Evolutionary conservation across 2,888 invertebrate species (phyloP).

Genomic region (Balanococcus diminutus): DNA sequence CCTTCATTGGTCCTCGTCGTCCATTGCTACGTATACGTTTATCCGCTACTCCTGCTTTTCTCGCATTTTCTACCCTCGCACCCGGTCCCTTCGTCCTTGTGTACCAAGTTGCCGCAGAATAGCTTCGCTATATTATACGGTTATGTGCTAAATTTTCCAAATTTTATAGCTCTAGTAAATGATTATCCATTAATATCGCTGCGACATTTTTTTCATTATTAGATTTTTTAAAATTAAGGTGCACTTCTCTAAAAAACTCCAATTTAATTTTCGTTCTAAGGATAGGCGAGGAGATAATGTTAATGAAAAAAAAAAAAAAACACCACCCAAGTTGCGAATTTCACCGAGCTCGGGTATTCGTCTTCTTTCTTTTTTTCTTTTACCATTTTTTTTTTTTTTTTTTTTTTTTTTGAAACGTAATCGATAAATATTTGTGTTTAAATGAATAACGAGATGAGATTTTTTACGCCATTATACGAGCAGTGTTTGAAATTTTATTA

Average conservation of each 20-base stretch:
- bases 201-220: slow-evolving; percentile 41
- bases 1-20: slow-evolving; percentile 32
- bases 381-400: neutral
- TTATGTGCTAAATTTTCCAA: slow-evolving; percentile 8
- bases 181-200: slow-evolving; percentile 40
- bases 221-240: slow-evolving; percentile 37
- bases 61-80: neutral
- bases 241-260: neutral
- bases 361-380: too few species aligned
- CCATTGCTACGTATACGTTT: neutral
- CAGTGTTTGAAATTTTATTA: neutral
- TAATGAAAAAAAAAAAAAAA: slow-evolving; percentile 26
- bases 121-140: neutral
- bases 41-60: neutral
- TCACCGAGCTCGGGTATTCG: neutral
- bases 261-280: neutral
- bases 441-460: neutral
- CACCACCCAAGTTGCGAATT: neutral
- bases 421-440: slow-evolving; percentile 6
- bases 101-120: neutral
- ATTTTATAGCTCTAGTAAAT: slow-evolving; percentile 26
- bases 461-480: neutral
- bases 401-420: neutral
- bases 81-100: neutral
- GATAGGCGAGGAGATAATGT: neutral